Base-by-base conservation (phyloP, 1,140 invertebrate species). In the Drosophila gunungcola region DNA sequence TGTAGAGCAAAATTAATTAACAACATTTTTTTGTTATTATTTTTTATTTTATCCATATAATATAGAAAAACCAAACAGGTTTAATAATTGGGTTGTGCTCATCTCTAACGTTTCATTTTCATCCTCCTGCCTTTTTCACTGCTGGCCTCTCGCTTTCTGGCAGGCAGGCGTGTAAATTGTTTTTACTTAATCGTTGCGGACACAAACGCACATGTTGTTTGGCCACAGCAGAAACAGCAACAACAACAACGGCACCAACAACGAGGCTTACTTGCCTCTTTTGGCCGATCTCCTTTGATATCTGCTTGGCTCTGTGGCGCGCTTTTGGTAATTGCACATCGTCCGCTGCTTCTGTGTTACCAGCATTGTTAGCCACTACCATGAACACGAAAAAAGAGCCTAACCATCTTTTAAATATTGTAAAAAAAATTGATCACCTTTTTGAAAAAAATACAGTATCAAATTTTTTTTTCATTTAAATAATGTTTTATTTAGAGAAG, bases 161-260 rank as follows among this genome's bases (percentile, higher is more conserved):
- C 78, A 78, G 85, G 86, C 86, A 90, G 86, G 86, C 85, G 85
- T 90, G 86, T 90, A 90, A 90, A 90, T 90, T 90, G 85, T 90
- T 90, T 90, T 90, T 90, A 90, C 86, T 90, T 90, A 90, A 90
- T 90, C 86, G 86, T 73, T 86, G 88, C 81, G 69, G 86, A 90
- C 85, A 85, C 81, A 86, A 86, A 90, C 81, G 75, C 81, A 86
- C 81, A 85, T 89, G 85, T 84, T 84, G 73, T 70, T 90, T 74
- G 80, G 68, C 63, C 61, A 55, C 49, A 72, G 12, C 68, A 41
- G 16, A 38, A 51, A 21, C 36, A 38, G 16, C 16, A 42, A 36
- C 29, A 32, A 32, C 16, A 49, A 60, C 45, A 58, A 11, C 36
- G 4, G 3, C 51, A 72, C 9, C 41, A 72, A 52, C 51, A 41